phyloP scores from a whole-genome alignment of 2,797 vertebrate genomes.

The Telmatherina bonti region DNA sequence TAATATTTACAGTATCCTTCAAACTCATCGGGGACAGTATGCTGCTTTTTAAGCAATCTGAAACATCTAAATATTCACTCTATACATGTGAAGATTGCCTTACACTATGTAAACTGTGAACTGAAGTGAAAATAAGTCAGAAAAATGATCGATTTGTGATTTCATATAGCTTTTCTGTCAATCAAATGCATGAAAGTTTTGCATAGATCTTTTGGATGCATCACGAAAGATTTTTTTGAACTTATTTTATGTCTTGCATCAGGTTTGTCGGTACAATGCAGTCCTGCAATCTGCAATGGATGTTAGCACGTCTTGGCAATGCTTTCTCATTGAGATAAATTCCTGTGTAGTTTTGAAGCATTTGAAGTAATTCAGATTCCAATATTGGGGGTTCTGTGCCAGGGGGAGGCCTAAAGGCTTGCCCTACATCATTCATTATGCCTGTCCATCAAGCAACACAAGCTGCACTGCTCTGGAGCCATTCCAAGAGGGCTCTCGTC shows the following conservation, averaged over 20 bases:
- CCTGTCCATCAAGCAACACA: constrained; percentile 69
- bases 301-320: constrained; percentile 7
- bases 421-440: constrained; percentile 78
- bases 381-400: constrained; percentile 58
- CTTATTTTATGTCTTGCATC: background rate
- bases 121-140: background rate
- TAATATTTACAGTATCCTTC: background rate
- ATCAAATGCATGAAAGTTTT: background rate
- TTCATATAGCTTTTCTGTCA: background rate
- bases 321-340: constrained; percentile 32
- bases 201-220: background rate
- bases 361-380: constrained; percentile 49
- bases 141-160: background rate
- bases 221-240: background rate
- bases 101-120: background rate
- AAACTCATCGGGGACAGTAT: background rate
- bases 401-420: constrained; percentile 72
- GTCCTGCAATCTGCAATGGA: constrained; percentile 1
- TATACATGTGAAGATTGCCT: background rate
- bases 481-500: constrained; percentile 78
- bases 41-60: background rate
- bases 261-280: constrained; percentile 5
- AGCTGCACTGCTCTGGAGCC: constrained; percentile 71
- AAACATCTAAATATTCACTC: background rate
- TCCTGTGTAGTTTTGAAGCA: constrained; percentile 36